Conservation (phyloP, 53 echinoderm and acorn worm genomes). For the Pentamera pediparva region DNA sequence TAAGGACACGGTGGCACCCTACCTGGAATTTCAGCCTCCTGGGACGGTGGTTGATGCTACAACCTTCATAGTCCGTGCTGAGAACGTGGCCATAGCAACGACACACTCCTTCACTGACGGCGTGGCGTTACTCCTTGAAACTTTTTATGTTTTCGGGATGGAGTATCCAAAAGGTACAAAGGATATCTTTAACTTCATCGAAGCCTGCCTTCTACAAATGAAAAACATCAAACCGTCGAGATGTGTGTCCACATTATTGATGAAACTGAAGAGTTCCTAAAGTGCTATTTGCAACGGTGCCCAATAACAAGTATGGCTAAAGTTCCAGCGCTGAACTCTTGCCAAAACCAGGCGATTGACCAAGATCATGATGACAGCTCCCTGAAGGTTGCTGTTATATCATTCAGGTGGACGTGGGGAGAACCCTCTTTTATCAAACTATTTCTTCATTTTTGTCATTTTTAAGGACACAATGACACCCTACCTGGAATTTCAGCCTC, state of each 20-base stretch:
- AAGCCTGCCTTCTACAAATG: background rate
- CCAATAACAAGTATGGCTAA: too few relatives aligned
- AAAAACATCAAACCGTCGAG: background rate
- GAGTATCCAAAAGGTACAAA: slow-evolving; percentile 11
- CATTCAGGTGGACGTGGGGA: too few relatives aligned
- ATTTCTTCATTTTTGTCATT: too few relatives aligned
- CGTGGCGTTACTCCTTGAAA: background rate
- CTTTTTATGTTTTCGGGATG: background rate
- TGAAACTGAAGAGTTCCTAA: background rate
- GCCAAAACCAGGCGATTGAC: too few relatives aligned
- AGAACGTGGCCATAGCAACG: background rate
- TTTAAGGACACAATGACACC: background rate
- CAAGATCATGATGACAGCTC: too few relatives aligned
- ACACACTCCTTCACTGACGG: background rate
- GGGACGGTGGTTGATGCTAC: background rate
- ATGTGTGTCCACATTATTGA: background rate
- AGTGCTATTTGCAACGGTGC: too few relatives aligned
- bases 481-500: background rate
- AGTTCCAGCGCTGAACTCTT: too few relatives aligned
- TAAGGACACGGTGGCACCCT: background rate
- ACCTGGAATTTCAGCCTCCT: background rate
- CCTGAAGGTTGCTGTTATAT: too few relatives aligned
- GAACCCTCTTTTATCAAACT: too few relatives aligned
- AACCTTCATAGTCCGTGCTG: background rate
- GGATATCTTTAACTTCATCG: slow-evolving; percentile 8